A percentile compares a stretch with the other conserved stretches of the same genome.
Evolutionary conservation across 2,797 vertebrate species (phyloP).

Genomic region (Megaceryle alcyon): DNA sequence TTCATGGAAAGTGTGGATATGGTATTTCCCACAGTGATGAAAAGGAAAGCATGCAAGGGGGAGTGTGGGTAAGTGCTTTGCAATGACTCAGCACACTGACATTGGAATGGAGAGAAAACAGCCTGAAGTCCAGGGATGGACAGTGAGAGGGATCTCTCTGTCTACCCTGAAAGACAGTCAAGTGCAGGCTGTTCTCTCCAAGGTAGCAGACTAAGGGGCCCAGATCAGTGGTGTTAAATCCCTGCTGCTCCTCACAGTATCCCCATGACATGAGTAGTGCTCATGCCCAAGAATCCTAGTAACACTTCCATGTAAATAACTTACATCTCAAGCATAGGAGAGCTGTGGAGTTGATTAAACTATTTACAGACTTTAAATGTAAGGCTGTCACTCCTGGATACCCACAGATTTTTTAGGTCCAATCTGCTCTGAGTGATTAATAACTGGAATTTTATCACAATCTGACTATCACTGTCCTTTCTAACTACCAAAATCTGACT

Average conservation of each 20-base stretch:
- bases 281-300: background rate
- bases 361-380: background rate
- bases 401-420: background rate
- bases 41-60: background rate
- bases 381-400: background rate
- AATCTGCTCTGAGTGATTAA: background rate
- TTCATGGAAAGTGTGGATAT: background rate
- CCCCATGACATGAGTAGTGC: fast-evolving
- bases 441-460: background rate
- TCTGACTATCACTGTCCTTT: background rate
- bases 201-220: background rate
- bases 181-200: background rate
- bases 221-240: background rate
- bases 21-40: background rate
- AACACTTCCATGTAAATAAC: background rate
- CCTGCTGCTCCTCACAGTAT: background rate
- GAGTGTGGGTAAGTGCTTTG: background rate
- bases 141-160: background rate
- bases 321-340: background rate
- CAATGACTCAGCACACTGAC: background rate
- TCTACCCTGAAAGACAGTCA: background rate
- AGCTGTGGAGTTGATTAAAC: background rate
- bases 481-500: conserved; percentile 22
- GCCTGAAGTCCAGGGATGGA: background rate
- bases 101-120: background rate